Evolutionary conservation across 1,140 invertebrate genomes (phyloP).

Genomic region (Calliopsis andreniformis): DNA sequence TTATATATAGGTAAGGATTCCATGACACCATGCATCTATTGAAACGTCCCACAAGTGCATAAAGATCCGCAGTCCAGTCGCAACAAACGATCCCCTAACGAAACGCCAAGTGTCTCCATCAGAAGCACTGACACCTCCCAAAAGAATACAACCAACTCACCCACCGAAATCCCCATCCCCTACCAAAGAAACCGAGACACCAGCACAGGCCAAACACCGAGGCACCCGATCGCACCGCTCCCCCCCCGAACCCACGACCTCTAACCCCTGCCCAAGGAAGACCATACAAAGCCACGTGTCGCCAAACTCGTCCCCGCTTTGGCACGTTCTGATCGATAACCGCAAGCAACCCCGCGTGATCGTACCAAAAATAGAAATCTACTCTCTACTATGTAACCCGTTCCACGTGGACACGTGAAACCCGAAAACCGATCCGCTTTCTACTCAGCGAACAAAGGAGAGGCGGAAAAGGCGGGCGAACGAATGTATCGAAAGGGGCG

Average conservation of each 20-base stretch:
- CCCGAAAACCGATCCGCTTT: neutral
- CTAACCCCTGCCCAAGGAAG: neutral
- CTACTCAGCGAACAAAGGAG: neutral
- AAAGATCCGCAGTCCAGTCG: neutral
- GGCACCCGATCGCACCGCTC: neutral
- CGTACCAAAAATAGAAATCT: slow-evolving; percentile 12
- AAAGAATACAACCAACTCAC: too few species aligned
- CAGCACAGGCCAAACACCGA: neutral
- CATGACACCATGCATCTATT: neutral
- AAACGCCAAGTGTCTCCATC: too few species aligned
- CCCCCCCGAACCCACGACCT: neutral
- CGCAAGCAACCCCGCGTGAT: neutral
- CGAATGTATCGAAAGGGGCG: neutral
- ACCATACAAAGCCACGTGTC: neutral
- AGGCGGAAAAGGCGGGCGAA: neutral
- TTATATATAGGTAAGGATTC: too few species aligned
- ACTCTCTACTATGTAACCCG: neutral
- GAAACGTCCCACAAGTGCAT: neutral
- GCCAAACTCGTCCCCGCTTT: slow-evolving; percentile 13
- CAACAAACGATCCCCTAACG: too few species aligned
- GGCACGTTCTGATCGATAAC: neutral
- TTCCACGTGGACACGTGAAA: neutral
- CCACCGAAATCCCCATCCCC: too few species aligned
- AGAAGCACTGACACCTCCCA: too few species aligned
- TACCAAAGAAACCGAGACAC: too few species aligned